phyloP scores from a whole-genome alignment of 2,113 vertebrate species.

The Macquaria ambigua region DNA sequence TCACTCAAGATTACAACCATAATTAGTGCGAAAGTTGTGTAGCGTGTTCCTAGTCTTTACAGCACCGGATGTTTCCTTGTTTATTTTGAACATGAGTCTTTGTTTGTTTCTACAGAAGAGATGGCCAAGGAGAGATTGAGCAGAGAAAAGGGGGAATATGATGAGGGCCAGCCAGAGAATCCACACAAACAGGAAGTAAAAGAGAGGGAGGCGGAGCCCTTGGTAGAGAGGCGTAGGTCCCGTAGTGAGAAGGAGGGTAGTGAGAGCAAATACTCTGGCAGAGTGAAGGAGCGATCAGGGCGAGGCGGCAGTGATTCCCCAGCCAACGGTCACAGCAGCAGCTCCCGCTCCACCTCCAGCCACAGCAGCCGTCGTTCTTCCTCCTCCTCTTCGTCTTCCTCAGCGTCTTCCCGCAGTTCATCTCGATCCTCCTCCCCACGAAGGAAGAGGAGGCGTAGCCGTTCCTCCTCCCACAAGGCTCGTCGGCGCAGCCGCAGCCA shows the following conservation, averaged over 20 bases:
- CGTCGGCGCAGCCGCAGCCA: conserved; percentile 89
- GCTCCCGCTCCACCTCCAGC: conserved; percentile 89
- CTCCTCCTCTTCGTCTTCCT: conserved; percentile 92
- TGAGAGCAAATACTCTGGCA: conserved; percentile 89
- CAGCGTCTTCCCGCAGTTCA: conserved; percentile 91
- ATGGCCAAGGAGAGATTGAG: conserved; percentile 89
- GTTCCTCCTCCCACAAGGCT: conserved; percentile 91
- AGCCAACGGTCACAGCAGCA: conserved; percentile 89
- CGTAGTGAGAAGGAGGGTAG: conserved; percentile 86
- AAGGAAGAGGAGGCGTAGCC: conserved; percentile 80
- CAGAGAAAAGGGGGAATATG: conserved; percentile 92
- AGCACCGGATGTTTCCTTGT: not conserved
- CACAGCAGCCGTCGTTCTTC: conserved; percentile 91
- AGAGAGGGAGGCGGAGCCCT: conserved; percentile 89
- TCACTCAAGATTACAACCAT: not conserved
- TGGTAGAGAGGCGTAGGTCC: conserved; percentile 92
- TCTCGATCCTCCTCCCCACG: conserved; percentile 91
- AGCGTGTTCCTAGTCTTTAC: not conserved
- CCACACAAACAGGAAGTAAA: conserved; percentile 90
- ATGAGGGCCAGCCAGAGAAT: conserved; percentile 89
- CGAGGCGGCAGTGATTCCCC: conserved; percentile 86
- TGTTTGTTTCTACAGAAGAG: conserved; percentile 87
- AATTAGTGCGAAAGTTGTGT: not conserved
- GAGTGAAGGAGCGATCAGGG: conserved; percentile 88
- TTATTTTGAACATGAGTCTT: not conserved